phyloP scores from a whole-genome alignment of 2,888 invertebrate species.

The Hydriomena furcata region DNA sequence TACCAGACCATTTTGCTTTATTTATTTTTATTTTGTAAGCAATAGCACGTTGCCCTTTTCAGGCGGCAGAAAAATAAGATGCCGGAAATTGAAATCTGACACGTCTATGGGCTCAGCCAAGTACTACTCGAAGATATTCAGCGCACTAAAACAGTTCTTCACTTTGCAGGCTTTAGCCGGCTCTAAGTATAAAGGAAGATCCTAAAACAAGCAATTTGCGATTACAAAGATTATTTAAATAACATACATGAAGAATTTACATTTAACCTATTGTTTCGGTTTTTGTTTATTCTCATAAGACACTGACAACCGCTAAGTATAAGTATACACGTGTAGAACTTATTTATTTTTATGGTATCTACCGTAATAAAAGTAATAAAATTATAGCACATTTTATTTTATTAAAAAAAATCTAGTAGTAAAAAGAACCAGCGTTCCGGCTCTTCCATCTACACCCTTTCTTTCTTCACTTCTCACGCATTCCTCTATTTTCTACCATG shows the following conservation, averaged over 20 bases:
- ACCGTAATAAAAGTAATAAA: slow-evolving; percentile 28
- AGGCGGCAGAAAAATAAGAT: slow-evolving; percentile 81
- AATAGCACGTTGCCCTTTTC: slow-evolving; percentile 59
- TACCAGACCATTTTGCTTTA: slow-evolving; percentile 31
- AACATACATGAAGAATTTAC: slow-evolving; percentile 42
- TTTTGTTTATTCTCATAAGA: slow-evolving; percentile 21
- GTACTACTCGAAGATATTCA: slow-evolving; percentile 77
- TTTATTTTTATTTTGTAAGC: slow-evolving; percentile 54
- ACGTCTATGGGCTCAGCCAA: slow-evolving; percentile 71
- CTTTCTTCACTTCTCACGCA: too few species aligned
- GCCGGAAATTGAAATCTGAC: slow-evolving; percentile 76
- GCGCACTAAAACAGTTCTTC: slow-evolving; percentile 80
- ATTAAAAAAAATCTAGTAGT: background rate
- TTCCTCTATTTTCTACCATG: too few species aligned
- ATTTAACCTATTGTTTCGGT: slow-evolving; percentile 24
- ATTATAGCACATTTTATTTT: background rate
- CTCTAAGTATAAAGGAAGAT: slow-evolving; percentile 78
- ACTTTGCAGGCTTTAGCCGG: slow-evolving; percentile 77
- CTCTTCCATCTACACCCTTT: too few species aligned
- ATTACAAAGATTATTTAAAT: slow-evolving; percentile 35
- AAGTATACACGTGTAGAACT: slow-evolving; percentile 28
- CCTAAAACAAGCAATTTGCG: slow-evolving; percentile 17
- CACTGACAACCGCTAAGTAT: slow-evolving; percentile 24
- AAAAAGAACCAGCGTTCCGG: too few species aligned
- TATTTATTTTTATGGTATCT: slow-evolving; percentile 34